Evolutionary conservation across 2,888 invertebrate species (phyloP).

Genomic region (Caenorhabditis sulstoni): DNA sequence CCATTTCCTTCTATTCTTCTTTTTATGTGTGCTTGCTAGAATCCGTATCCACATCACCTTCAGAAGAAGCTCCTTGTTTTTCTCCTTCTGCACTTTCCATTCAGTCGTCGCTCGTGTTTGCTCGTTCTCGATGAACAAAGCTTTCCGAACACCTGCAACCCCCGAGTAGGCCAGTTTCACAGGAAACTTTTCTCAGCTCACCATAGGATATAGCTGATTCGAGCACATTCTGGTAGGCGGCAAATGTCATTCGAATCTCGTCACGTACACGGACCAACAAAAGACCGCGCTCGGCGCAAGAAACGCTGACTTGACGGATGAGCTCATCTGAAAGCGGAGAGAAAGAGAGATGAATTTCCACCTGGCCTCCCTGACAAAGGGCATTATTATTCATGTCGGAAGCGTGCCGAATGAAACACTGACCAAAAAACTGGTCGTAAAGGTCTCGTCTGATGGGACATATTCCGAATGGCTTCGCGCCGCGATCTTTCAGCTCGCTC

Average conservation of each 20-base stretch:
- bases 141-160: conserved; percentile 92
- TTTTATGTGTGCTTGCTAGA: too few relatives aligned
- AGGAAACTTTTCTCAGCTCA: neutral
- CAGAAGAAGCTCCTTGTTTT: conserved; percentile 61
- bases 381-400: conserved; percentile 15
- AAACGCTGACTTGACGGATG: conserved; percentile 94
- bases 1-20: neutral
- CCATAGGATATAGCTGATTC: conserved; percentile 95
- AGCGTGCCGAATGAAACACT: conserved; percentile 1
- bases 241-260: conserved; percentile 95
- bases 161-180: conserved; percentile 27
- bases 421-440: conserved; percentile 77
- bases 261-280: conserved; percentile 92
- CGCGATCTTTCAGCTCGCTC: conserved; percentile 90
- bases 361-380: conserved; percentile 3
- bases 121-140: conserved; percentile 90
- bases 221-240: conserved; percentile 95
- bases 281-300: conserved; percentile 96
- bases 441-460: conserved; percentile 76
- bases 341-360: neutral
- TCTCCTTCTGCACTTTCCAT: conserved; percentile 64
- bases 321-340: conserved; percentile 85
- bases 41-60: conserved; percentile 57
- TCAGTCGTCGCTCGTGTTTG: conserved; percentile 71
- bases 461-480: conserved; percentile 84